Evolutionary conservation across 2,797 vertebrate species (phyloP).

Genomic region (Huso huso): DNA sequence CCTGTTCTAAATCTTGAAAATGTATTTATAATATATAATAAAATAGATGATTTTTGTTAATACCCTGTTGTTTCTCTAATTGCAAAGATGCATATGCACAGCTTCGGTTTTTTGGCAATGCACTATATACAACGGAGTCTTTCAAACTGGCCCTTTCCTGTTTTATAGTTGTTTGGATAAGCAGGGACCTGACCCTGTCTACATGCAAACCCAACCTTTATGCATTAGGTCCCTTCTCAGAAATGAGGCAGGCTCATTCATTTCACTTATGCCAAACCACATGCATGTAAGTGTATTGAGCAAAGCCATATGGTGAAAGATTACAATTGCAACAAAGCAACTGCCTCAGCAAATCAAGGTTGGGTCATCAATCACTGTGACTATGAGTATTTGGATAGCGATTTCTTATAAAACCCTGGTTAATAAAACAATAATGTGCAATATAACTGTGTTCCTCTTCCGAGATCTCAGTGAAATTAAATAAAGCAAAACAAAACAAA

Average conservation of each 20-base stretch:
- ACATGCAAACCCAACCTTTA: neutral
- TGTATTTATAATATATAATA: too few species aligned
- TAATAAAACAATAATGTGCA: slow-evolving; percentile 61
- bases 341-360: slow-evolving; percentile 73
- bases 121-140: too few species aligned
- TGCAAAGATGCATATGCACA: too few species aligned
- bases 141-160: neutral
- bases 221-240: too few species aligned
- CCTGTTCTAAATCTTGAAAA: too few species aligned
- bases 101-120: too few species aligned
- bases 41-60: too few species aligned
- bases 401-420: slow-evolving; percentile 52
- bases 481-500: slow-evolving; percentile 9
- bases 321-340: slow-evolving; percentile 70
- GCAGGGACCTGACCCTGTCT: slow-evolving; percentile 43
- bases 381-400: slow-evolving; percentile 62
- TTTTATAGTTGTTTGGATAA: slow-evolving; percentile 45
- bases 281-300: slow-evolving; percentile 46
- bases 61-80: too few species aligned
- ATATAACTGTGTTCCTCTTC: slow-evolving; percentile 16
- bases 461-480: slow-evolving; percentile 13
- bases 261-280: too few species aligned
- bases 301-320: slow-evolving; percentile 77
- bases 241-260: too few species aligned
- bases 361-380: slow-evolving; percentile 69